Conservation (phyloP, 2,113 vertebrate genomes). For the Columba janthina region DNA sequence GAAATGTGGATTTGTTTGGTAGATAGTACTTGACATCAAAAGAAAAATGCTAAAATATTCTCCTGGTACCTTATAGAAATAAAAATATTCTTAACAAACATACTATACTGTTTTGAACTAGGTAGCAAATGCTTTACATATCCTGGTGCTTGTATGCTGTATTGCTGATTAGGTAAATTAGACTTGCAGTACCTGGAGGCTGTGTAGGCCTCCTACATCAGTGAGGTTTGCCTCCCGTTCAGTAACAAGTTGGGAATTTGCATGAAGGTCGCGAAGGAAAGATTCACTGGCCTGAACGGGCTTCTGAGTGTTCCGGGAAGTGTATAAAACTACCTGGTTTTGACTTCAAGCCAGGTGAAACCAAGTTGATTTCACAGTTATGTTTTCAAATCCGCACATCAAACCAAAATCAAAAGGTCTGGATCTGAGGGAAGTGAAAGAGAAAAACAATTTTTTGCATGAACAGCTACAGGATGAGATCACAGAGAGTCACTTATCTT, state of each 20-base stretch:
- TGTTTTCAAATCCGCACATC: slow-evolving; percentile 19
- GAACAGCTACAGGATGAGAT: slow-evolving; percentile 39
- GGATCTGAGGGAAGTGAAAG: slow-evolving; percentile 57
- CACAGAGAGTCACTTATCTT: slow-evolving; percentile 1
- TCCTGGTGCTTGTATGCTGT: not conserved
- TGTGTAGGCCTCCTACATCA: not conserved
- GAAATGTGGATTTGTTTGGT: not conserved
- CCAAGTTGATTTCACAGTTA: slow-evolving; percentile 60
- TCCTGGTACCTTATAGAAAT: not conserved
- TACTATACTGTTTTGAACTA: not conserved
- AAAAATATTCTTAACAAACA: not conserved
- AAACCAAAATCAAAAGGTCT: slow-evolving; percentile 60
- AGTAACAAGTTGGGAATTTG: not conserved
- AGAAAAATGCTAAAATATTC: slow-evolving; percentile 2
- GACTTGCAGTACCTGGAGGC: not conserved
- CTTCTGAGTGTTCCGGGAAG: not conserved
- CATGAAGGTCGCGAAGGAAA: not conserved
- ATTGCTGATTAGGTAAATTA: slow-evolving; percentile 24
- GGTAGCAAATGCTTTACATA: slow-evolving; percentile 37
- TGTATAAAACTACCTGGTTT: not conserved
- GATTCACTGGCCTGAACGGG: not conserved
- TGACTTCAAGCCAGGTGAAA: slow-evolving; percentile 58
- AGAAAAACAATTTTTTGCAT: slow-evolving; percentile 70
- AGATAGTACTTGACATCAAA: slow-evolving; percentile 1
- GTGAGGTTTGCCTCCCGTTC: not conserved